Base-by-base conservation (phyloP, 2,113 vertebrate genomes). In the Crotophaga sulcirostris region DNA sequence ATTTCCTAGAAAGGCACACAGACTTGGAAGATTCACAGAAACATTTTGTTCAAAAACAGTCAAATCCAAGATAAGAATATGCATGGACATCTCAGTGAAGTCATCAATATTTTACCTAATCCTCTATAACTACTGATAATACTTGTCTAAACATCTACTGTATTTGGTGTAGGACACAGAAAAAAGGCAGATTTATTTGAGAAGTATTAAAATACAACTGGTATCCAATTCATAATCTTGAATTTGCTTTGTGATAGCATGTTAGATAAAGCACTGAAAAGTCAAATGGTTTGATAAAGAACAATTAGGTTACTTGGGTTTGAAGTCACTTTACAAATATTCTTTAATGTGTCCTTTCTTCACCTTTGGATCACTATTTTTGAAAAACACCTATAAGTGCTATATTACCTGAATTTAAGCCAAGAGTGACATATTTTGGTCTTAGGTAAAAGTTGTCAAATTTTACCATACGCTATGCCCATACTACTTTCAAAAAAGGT, bases 231-330 rank as follows among this genome's bases (percentile, higher is more conserved):
- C 95, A 40, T 47, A 77, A 67, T 92, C 13, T 33, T 92, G 29
- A 94, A 94, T 93, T 26, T 83, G 9, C 26, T 88, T 76, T 93
- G 51, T 85, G 80, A 74, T 54, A 84, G 24, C 29, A 29, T 63
- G 9, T 59, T 81, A 56, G 11, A 47, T 88, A 55, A 84, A n/a
- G 15, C 16, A 29, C 82, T 13, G 5, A 93, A 79, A 74, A 89
- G 42, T 49, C 10, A 68, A 13, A 83, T 34, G 33, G 14, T 66
- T 81, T 49, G 15, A 64, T 84, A 90, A 94, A 58, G 34, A 94
- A 86, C 62, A 56, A 59, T 62, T 80, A 78, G 10, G 47, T 79
- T 24, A 64, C 59, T 76, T 63, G 33, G 25, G 87, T 56, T 21
- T 16, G 34, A 23, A 26, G 49, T 72, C 21, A 25, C 12, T 72